Evolutionary conservation across 2,888 invertebrate genomes (phyloP), one percentile per base, ranked within the genome.

Genomic region (Eutolmus rufibarbis): DNA sequence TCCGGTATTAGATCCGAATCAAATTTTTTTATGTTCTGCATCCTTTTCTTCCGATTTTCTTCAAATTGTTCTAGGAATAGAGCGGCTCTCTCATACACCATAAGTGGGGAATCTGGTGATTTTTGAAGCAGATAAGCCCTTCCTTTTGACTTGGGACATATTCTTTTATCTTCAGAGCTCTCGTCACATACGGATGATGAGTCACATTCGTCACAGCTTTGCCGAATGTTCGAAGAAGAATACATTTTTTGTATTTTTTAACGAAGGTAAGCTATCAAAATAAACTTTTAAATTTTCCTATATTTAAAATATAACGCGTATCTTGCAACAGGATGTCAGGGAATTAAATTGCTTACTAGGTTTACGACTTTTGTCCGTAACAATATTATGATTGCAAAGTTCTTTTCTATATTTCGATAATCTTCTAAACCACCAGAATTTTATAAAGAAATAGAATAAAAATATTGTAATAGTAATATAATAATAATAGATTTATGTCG

Each of bases 41-140:
- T 46, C 14, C 66, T 66, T 84, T 88, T 66, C 28, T 88, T 88
- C 9, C 85, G 37, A 23, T 78, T 87, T 34, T 84, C 74, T 74
- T 85, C 16, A 5, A 86, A 43, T n/a, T 87, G 86, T 12, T 88
- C 76, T 28, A 88, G 57, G 76, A 88, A 88, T 14, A 88, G 76
- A 23, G 88, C 57, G 1, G 88, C 88, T 43, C 88, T 84, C 19
- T 88, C 88, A 16, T 87, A 88, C 5, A 88, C 87, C 88, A 88
- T 88, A 14, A 87, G 43, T 5, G 84, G 87, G 7, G 77, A 23
- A 0, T 74, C 56, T 14, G 74, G 8, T 9, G 34, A 14, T 56
- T 79, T 86, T 14, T 40, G 51, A 3, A 86, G 46, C 31, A 81
- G 56, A 81, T 56, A 81, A n/a, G n/a, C 31, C 14, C 9, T 43